Evolutionary conservation across 2,797 vertebrate genomes (phyloP), one percentile per base, ranked within the genome.

Genomic region (Antennarius maculatus): DNA sequence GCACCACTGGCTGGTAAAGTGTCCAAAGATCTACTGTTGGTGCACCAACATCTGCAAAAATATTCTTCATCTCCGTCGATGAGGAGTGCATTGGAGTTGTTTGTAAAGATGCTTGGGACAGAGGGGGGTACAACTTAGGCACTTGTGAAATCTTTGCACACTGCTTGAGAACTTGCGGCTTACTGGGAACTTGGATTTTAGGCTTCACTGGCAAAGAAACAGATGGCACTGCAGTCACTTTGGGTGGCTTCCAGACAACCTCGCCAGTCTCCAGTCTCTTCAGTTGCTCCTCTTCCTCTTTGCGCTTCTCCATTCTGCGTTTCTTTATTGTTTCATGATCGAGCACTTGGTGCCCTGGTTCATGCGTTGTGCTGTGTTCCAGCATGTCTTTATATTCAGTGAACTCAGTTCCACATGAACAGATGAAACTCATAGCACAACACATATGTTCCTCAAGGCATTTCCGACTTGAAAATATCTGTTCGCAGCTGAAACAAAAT

Each of bases 401-500:
- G 54, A 92, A 93, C 72, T 91, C 91, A 0, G 88, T 90, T 42
- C 92, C 92, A 57, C 92, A 93, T 23, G 91, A 89, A 83, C 92
- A 93, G 63, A 93, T 92, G 83, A 77, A 82, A 60, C 64, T 86
- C 0, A 80, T 71, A 3, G 75, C 73, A 4, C 89, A 69, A 54
- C 92, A 93, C 2, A 50, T 1, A 1, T 93, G 92, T 12, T 90
- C 85, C 54, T 93, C 91, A 9, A 92, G 54, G 57, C 59, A 81
- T 58, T 11, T 71, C 13, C 80, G 76, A 61, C 78, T 82, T 6
- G 81, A 73, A 72, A 92, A 93, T 48, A 85, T 89, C 60, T 89
- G 81, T 59, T 91, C 90, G 46, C 91, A 92, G 76, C 84, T 87
- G 65, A 90, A 92, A 74, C 91, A 92, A 58, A 92, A 79, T 3